Percentiles rank a stretch among this genome's conserved stretches.
Conservation (phyloP, 2,113 vertebrate species). For the Isurus oxyrinchus region DNA sequence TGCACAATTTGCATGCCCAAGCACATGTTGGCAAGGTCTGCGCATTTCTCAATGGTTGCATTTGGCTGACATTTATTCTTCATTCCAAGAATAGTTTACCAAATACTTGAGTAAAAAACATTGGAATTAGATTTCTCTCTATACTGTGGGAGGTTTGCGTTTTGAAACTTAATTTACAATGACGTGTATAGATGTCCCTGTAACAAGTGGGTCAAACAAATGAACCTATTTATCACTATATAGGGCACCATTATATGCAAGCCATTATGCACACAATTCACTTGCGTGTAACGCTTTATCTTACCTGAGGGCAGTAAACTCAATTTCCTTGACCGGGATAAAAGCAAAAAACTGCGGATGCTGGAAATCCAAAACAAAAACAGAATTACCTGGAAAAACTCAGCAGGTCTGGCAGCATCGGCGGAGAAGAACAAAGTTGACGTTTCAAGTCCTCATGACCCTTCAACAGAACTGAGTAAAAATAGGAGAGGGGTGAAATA, state of each 20-base stretch:
- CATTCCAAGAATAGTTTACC: background rate
- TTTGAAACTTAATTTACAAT: background rate
- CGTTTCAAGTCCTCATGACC: too few relatives aligned
- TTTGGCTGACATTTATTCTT: background rate
- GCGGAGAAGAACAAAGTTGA: too few relatives aligned
- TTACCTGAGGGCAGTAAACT: background rate
- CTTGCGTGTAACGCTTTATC: slow-evolving; percentile 13
- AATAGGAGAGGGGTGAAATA: too few relatives aligned
- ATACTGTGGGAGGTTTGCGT: too few relatives aligned
- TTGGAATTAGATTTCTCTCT: background rate
- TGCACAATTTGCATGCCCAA: background rate
- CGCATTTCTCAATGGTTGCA: background rate
- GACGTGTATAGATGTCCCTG: too few relatives aligned
- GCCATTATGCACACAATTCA: background rate
- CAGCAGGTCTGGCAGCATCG: too few relatives aligned
- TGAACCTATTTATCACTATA: slow-evolving; percentile 10
- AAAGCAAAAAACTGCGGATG: too few relatives aligned
- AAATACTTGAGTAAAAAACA: background rate
- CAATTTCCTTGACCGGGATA: background rate
- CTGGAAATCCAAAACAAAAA: too few relatives aligned
- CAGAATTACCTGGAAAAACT: too few relatives aligned
- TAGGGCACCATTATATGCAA: background rate
- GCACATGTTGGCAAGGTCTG: background rate
- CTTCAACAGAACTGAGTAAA: too few relatives aligned
- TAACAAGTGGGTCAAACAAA: background rate